phyloP scores from a whole-genome alignment of 2,113 vertebrate genomes.

The Tricholaema leucomelas region DNA sequence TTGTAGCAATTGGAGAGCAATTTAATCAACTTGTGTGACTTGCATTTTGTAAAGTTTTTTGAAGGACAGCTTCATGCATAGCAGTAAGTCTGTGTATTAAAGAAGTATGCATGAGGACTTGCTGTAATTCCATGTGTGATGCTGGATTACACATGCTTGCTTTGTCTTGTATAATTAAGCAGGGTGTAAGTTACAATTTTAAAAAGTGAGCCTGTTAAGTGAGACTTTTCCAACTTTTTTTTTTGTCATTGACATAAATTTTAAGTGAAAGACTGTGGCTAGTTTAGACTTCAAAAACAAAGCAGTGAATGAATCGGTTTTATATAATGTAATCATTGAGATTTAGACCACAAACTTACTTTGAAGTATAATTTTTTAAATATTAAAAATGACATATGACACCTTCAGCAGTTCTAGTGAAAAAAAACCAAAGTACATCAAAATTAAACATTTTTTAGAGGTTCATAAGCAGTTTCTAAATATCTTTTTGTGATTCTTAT shows the following conservation, averaged over 20 bases:
- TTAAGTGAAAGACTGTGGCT: background rate
- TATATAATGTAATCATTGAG: background rate
- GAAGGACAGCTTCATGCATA: background rate
- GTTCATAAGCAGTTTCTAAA: background rate
- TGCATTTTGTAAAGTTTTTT: background rate
- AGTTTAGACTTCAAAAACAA: background rate
- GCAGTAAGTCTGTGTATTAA: background rate
- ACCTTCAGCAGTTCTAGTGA: background rate
- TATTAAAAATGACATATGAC: background rate
- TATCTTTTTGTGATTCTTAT: background rate
- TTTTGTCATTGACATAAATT: background rate
- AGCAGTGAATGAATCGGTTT: background rate
- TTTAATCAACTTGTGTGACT: background rate
- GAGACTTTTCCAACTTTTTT: background rate
- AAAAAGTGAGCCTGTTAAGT: background rate
- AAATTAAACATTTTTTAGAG: background rate
- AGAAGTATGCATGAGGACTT: background rate
- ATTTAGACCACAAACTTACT: background rate
- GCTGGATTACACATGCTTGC: background rate
- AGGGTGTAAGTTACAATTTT: too few relatives aligned
- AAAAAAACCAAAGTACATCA: background rate
- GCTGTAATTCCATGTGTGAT: background rate
- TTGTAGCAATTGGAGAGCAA: background rate
- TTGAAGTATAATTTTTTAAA: background rate
- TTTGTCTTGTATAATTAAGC: too few relatives aligned